phyloP scores from a whole-genome alignment of 2,888 invertebrate species.

The Xanthorhoe spadicearia region DNA sequence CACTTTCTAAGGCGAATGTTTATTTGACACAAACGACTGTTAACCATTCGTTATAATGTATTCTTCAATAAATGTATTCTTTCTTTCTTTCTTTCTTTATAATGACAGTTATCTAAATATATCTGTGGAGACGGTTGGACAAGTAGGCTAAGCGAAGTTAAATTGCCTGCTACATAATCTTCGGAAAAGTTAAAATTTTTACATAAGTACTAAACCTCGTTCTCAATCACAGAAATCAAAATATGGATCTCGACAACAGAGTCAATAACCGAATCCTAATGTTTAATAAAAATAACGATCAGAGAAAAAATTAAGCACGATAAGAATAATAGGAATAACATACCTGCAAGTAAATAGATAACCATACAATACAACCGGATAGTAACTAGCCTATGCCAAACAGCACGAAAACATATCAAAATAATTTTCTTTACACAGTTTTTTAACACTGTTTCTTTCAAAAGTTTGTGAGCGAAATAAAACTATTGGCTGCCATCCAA shows the following conservation, averaged over 20 bases:
- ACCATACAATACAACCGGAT: background rate
- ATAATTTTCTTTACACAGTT: conserved; percentile 28
- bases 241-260: too few species aligned
- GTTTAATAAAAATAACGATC: too few species aligned
- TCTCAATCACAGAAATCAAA: too few species aligned
- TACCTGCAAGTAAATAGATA: too few species aligned
- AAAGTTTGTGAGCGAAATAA: conserved; percentile 47
- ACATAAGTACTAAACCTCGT: too few species aligned
- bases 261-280: too few species aligned
- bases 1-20: conserved; percentile 30
- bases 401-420: background rate
- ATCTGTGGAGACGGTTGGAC: background rate
- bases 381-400: background rate
- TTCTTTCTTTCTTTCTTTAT: too few species aligned
- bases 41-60: conserved; percentile 4
- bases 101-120: conserved; percentile 5
- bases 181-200: background rate
- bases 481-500: conserved; percentile 55
- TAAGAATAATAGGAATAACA: too few species aligned
- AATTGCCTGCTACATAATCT: background rate
- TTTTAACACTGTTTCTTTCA: conserved; percentile 49
- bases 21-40: background rate
- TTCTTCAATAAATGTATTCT: too few species aligned
- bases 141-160: background rate
- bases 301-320: too few species aligned